Evolutionary conservation across 1,140 invertebrate genomes (phyloP), one percentile per base, ranked within the genome.

Genomic region (Drosophila ambigua): DNA sequence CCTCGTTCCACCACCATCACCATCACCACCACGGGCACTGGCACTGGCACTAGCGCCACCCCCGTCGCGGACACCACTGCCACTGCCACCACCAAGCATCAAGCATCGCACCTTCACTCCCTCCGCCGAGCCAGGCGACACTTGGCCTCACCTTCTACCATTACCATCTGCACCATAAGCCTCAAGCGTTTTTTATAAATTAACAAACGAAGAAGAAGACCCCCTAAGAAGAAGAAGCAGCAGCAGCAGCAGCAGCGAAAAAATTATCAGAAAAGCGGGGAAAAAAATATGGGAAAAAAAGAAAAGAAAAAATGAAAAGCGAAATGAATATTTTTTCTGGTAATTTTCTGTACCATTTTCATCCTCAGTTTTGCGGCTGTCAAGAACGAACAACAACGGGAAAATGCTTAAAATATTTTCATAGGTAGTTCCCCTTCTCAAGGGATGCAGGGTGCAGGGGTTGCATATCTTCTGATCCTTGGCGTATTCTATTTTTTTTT

Each of bases 121-220:
- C 20, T 8, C 48, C 52, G 16, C 60, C 62, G 0, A 0, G 35
- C 3, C 39, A 52, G 63, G 64, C 82, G 82, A 85, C 82, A 85
- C 74, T 85, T 85, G 69, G 82, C 55, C 77, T 85, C 82, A 85
- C 82, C 82, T 85, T 75, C 53, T 59, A 53, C 64, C 50, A 28
- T 28, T 28, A 28, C 26, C 35, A 39, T 39, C 35, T 39, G 35
- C 31, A 35, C 2, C 31, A 3, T 11, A 11, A 8, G 31, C 83
- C 79, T 77, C 55, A 88, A 79, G 83, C 83, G 83, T 82, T 88
- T 88, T 88, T 88, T 83, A 79, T 87, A 88, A 88, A 88, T 88
- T 88, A 88, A 82, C 83, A 79, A 79, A 82, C 77, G 73, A 77
- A 83, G 64, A 72, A 49, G 63, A 74, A 54, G 41, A 71, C 39